Conservation (phyloP, 1,140 invertebrate species). For the Druon quercuslanigerum region DNA sequence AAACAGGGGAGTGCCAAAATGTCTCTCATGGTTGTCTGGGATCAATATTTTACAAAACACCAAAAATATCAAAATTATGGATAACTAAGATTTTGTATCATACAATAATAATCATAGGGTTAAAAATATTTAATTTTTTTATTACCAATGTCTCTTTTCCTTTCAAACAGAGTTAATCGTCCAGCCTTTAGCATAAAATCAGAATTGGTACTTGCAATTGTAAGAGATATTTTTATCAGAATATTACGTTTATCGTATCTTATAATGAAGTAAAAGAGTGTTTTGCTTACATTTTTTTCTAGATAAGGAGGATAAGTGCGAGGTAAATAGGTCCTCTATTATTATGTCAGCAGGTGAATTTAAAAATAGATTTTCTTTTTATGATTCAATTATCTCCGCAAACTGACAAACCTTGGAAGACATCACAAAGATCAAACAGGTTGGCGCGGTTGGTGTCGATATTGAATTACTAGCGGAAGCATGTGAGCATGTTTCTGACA, state of each 20-base stretch:
- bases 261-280: too few relatives aligned
- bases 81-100: too few relatives aligned
- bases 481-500: conserved; percentile 20
- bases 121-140: too few relatives aligned
- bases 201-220: too few relatives aligned
- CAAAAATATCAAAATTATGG: too few relatives aligned
- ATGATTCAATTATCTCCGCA: not conserved
- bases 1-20: not conserved
- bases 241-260: too few relatives aligned
- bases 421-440: conserved; percentile 50
- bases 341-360: not conserved
- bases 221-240: too few relatives aligned
- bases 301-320: not conserved
- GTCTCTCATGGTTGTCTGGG: not conserved
- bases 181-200: too few relatives aligned
- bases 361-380: not conserved
- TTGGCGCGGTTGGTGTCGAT: conserved; percentile 44
- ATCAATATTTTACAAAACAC: not conserved
- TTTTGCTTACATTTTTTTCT: not conserved
- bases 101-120: too few relatives aligned
- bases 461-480: conserved; percentile 38
- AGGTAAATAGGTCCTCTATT: not conserved
- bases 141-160: too few relatives aligned
- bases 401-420: conserved; percentile 36
- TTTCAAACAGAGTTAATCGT: too few relatives aligned